phyloP scores from a whole-genome alignment of 2,113 vertebrate species.

The Lethenteron camtschaticum region DNA sequence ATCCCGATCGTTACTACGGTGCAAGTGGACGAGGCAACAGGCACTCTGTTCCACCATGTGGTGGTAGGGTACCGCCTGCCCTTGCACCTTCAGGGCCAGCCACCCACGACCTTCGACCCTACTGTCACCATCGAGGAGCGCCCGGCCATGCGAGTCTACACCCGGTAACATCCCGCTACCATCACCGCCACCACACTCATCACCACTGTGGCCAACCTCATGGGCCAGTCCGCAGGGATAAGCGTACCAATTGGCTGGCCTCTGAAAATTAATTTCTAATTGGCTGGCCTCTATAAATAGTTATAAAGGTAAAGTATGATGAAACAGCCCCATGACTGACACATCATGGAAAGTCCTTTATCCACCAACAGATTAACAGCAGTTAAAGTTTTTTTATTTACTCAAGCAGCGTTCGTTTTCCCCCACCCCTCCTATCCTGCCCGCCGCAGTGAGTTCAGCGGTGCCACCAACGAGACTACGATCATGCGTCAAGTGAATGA shows the following conservation, averaged over 20 bases:
- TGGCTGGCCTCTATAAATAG: fast-evolving
- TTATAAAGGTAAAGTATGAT: fast-evolving
- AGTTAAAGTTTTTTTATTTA: no score
- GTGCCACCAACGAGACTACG: slow-evolving; percentile 42
- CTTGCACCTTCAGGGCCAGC: slow-evolving; percentile 29
- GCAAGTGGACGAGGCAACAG: slow-evolving; percentile 25
- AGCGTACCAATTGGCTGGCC: no score
- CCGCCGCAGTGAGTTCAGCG: slow-evolving; percentile 31
- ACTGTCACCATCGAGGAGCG: slow-evolving; percentile 48
- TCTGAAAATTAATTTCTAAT: fast-evolving
- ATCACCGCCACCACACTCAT: not conserved
- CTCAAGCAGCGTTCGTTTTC: no score
- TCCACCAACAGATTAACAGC: no score
- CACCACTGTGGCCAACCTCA: not conserved
- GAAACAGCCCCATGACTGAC: not conserved
- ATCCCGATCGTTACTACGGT: slow-evolving; percentile 51
- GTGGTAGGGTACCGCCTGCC: slow-evolving; percentile 52
- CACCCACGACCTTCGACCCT: slow-evolving; percentile 29
- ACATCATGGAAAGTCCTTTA: no score
- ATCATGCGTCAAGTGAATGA: slow-evolving; percentile 34
- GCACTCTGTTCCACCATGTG: slow-evolving; percentile 22
- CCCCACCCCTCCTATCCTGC: not conserved
- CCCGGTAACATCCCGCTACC: slow-evolving; percentile 24
- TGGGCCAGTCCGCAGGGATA: no score
- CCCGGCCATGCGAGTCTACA: slow-evolving; percentile 36